phyloP scores from a whole-genome alignment of 2,888 invertebrate species.

The Stegophylla sp. region DNA sequence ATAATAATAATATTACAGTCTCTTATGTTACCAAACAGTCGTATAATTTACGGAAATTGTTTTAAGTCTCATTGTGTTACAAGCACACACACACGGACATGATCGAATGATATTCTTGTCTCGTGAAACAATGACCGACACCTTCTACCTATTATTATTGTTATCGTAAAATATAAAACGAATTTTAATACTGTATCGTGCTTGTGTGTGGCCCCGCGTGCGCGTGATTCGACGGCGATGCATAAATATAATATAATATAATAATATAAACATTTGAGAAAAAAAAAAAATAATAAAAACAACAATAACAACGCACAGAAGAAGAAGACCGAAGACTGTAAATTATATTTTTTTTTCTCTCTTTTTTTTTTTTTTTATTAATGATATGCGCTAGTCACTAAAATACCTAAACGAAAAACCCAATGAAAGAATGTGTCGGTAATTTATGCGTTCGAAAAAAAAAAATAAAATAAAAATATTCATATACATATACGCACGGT shows the following conservation, averaged over 20 bases:
- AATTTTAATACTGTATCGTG: too few relatives aligned
- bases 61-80: not conserved
- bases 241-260: too few relatives aligned
- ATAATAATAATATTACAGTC: too few relatives aligned
- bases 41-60: not conserved
- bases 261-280: conserved; percentile 10
- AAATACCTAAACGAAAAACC: conserved; percentile 50
- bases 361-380: conserved; percentile 43
- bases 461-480: too few relatives aligned
- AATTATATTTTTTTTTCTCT: not conserved
- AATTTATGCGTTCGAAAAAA: conserved; percentile 44
- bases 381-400: conserved; percentile 40
- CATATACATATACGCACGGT: too few relatives aligned
- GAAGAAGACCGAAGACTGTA: not conserved
- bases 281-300: conserved; percentile 1
- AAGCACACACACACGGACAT: not conserved
- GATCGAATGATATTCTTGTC: not conserved
- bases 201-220: conserved; percentile 14
- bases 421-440: conserved; percentile 41
- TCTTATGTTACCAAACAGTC: not conserved
- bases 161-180: not conserved
- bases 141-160: conserved; percentile 9
- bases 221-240: not conserved
- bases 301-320: too few relatives aligned
- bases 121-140: not conserved